Percentiles rank a stretch among this genome's conserved stretches.
Conservation (phyloP, 2,888 invertebrate genomes). For the Boloria selene region DNA sequence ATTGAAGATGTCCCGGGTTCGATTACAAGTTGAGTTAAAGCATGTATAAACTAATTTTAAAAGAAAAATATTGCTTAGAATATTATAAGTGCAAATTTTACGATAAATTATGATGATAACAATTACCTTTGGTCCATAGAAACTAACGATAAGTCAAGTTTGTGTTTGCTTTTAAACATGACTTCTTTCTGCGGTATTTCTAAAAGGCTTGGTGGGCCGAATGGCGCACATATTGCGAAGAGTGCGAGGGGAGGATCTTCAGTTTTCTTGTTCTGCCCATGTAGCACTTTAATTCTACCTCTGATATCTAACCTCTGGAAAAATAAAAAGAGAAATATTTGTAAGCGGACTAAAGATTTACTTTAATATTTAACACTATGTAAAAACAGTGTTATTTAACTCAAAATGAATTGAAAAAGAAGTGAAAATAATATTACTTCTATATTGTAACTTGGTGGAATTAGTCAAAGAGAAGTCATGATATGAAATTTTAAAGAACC, state of each 20-base stretch:
- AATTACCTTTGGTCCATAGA: slow-evolving; percentile 97
- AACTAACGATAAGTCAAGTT: slow-evolving; percentile 96
- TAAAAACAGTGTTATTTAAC: too few species aligned
- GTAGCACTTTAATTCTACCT: slow-evolving; percentile 96
- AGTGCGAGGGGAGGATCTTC: slow-evolving; percentile 97
- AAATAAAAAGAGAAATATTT: too few species aligned
- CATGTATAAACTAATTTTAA: neutral
- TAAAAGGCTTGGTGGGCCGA: slow-evolving; percentile 97
- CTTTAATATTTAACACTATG: too few species aligned
- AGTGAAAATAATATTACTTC: too few species aligned
- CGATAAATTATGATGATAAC: too few species aligned
- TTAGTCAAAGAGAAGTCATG: neutral
- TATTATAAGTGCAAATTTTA: too few species aligned
- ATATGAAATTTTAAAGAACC: too few species aligned
- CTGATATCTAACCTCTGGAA: slow-evolving; percentile 97
- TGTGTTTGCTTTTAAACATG: slow-evolving; percentile 99
- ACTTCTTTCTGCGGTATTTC: slow-evolving; percentile 99
- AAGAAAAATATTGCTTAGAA: too few species aligned
- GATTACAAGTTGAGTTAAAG: neutral
- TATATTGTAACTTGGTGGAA: too few species aligned
- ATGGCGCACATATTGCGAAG: slow-evolving; percentile 99
- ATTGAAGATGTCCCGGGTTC: neutral
- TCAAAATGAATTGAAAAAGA: too few species aligned
- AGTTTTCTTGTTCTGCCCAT: slow-evolving; percentile 97
- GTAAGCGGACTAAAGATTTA: too few species aligned